Conservation (phyloP, 2,888 invertebrate species). For the Rhodophaea formosa region DNA sequence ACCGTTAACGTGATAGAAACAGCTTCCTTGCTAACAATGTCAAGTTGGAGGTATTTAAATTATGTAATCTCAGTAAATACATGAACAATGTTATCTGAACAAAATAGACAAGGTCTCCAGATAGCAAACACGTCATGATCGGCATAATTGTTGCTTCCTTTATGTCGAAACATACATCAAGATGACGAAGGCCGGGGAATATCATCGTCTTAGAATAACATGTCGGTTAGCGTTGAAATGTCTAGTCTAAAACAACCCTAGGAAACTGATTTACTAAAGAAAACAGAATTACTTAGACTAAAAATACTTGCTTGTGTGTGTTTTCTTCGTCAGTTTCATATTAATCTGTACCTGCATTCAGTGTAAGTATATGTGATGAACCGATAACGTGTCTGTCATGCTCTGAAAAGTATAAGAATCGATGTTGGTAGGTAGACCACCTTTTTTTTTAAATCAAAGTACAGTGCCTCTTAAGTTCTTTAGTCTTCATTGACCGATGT, state of each 20-base stretch:
- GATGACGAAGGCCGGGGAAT: slow-evolving; percentile 8
- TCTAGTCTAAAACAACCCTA: slow-evolving; percentile 4
- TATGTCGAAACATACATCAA: slow-evolving; percentile 17
- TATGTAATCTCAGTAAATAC: slow-evolving; percentile 25
- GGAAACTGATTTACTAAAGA: background rate
- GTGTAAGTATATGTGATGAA: no score
- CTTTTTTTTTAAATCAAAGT: no score
- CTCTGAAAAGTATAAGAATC: no score
- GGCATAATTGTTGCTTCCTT: slow-evolving; percentile 19
- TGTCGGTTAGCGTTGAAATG: slow-evolving; percentile 4
- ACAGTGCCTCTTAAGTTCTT: no score
- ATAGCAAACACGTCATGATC: slow-evolving; percentile 24
- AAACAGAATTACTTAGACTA: background rate
- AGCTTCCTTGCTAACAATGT: slow-evolving; percentile 13
- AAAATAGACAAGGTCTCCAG: slow-evolving; percentile 31
- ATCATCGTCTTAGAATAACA: slow-evolving; percentile 8
- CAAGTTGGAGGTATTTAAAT: slow-evolving; percentile 12
- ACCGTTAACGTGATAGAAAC: background rate
- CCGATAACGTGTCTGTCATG: no score
- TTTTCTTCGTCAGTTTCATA: no score
- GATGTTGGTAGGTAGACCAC: no score
- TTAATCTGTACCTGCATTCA: no score
- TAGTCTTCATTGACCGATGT: no score
- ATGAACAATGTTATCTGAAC: slow-evolving; percentile 39
- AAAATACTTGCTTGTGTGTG: no score